Conservation (phyloP, 2,113 vertebrate genomes). For the zebrafish (Danio rerio) region DNA sequence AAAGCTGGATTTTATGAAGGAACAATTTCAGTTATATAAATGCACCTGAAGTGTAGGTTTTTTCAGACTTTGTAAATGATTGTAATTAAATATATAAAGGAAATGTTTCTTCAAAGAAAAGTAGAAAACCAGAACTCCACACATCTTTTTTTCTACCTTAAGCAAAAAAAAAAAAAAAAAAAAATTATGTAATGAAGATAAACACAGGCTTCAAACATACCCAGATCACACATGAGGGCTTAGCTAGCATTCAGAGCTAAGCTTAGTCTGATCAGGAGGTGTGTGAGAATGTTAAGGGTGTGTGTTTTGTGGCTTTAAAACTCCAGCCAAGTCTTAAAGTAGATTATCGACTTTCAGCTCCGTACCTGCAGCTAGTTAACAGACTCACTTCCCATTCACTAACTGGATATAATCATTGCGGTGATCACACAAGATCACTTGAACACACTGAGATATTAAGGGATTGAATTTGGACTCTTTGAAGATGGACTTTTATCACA, state of each 20-base stretch:
- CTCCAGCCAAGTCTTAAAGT: slow-evolving; percentile 70
- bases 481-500: background rate
- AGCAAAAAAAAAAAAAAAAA: background rate
- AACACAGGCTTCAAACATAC: background rate
- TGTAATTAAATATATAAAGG: background rate
- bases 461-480: background rate
- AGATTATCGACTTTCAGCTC: slow-evolving; percentile 68
- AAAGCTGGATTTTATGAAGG: background rate
- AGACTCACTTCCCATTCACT: background rate
- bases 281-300: slow-evolving; percentile 52
- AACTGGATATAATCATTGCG: background rate
- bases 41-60: background rate
- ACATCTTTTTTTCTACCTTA: background rate
- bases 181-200: slow-evolving; percentile 35
- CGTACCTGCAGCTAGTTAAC: slow-evolving; percentile 45
- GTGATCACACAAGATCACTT: background rate
- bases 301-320: slow-evolving; percentile 63
- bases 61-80: background rate
- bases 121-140: background rate
- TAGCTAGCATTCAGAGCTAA: slow-evolving; percentile 62
- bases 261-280: slow-evolving; percentile 49
- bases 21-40: background rate
- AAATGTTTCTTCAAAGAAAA: background rate
- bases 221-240: slow-evolving; percentile 61
- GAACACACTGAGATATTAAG: background rate